phyloP scores from a whole-genome alignment of 2,888 invertebrate genomes.

The Catonia carolina region DNA sequence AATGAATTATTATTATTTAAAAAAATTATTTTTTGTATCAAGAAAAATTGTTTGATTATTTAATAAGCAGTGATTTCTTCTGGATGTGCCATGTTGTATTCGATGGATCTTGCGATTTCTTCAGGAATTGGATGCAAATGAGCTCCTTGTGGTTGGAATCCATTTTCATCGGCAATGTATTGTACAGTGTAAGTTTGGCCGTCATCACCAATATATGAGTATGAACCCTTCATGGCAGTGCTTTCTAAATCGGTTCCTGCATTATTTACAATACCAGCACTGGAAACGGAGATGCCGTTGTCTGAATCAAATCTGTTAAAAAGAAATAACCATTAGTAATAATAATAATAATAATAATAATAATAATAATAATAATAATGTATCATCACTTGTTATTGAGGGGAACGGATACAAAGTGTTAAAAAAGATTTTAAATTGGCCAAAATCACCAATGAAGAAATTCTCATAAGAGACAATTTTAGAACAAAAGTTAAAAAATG shows the following conservation, averaged over 20 bases:
- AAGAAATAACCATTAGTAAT: no score
- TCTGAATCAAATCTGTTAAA: slow-evolving; percentile 33
- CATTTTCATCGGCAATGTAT: slow-evolving; percentile 62
- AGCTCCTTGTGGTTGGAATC: slow-evolving; percentile 49
- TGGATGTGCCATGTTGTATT: slow-evolving; percentile 14
- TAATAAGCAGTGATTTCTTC: neutral
- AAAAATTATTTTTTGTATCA: no score
- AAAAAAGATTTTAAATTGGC: no score
- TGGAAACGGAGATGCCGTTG: slow-evolving; percentile 47
- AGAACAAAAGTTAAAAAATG: no score
- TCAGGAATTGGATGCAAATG: slow-evolving; percentile 50
- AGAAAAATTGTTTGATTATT: no score
- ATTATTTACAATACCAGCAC: slow-evolving; percentile 43
- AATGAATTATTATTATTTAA: no score
- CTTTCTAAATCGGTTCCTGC: slow-evolving; percentile 32
- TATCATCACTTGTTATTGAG: no score
- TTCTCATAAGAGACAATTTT: no score
- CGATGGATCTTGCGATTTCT: slow-evolving; percentile 24
- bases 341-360: no score
- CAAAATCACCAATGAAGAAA: no score
- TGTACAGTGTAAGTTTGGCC: slow-evolving; percentile 41
- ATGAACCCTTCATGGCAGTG: slow-evolving; percentile 36
- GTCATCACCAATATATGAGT: slow-evolving; percentile 35
- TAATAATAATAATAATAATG: no score
- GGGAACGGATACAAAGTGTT: no score